Evolutionary conservation across 2,888 invertebrate genomes (phyloP).

Genomic region (Noctua fimbriata): DNA sequence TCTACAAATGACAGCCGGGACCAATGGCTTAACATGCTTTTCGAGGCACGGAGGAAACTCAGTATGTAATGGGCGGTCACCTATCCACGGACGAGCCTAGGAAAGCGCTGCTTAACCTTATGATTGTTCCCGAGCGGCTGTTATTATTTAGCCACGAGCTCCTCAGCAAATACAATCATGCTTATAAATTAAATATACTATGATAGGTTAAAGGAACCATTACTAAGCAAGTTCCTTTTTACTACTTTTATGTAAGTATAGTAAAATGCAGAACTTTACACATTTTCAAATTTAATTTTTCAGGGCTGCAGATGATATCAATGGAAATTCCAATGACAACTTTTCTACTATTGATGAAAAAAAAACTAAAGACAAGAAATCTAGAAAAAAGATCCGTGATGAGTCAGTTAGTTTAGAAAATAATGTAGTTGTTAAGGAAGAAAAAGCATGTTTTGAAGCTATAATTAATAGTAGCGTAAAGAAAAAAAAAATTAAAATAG

Average conservation of each 20-base stretch:
- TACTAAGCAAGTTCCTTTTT: background rate
- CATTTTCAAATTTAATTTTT: slow-evolving; percentile 32
- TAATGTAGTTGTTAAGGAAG: slow-evolving; percentile 25
- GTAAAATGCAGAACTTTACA: background rate
- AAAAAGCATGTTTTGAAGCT: slow-evolving; percentile 58
- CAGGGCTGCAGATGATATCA: slow-evolving; percentile 47
- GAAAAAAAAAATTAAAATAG: slow-evolving; percentile 70
- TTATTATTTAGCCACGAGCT: no score
- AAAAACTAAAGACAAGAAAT: slow-evolving; percentile 64
- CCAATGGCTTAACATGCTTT: no score
- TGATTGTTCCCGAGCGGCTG: no score
- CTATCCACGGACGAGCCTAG: no score
- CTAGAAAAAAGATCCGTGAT: slow-evolving; percentile 29
- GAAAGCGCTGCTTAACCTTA: no score
- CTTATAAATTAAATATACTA: background rate
- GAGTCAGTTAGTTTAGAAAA: slow-evolving; percentile 10
- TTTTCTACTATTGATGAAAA: slow-evolving; percentile 57
- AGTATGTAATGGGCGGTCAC: no score
- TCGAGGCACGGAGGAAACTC: no score
- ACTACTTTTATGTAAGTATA: background rate
- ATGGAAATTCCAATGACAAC: slow-evolving; percentile 47
- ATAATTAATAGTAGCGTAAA: slow-evolving; percentile 49
- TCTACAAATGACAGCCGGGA: no score
- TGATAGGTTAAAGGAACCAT: background rate
- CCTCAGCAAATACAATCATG: background rate